Base-by-base conservation (phyloP, 2,113 vertebrate genomes). In the Struthio camelus region DNA sequence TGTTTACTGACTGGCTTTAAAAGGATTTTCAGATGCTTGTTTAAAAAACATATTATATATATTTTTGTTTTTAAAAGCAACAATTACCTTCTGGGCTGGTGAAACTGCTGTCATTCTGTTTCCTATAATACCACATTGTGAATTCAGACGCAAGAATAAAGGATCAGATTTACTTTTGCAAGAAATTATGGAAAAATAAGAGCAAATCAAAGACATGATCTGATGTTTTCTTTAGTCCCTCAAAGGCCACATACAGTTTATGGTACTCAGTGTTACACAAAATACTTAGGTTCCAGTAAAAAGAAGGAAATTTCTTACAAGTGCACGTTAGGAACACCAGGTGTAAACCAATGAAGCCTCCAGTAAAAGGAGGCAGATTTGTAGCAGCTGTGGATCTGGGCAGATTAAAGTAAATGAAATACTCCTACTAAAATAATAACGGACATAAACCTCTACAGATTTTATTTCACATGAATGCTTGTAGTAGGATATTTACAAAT, bases 1-100 rank as follows among this genome's bases (percentile, higher is more conserved):
- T 94, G 51, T 80, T 93, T 77, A 94, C 65, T 93, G 76, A 92
- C 46, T 65, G 44, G 62, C 75, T 95, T 76, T 64, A 54, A 83
- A 90, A 95, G 36, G 20, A 94, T 87, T 95, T 93, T 79, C 82
- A 80, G 53, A 32, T 24, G 70, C 19, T 53, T 64, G 24, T 90
- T 67, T 51, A 87, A 93, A 87, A 32, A 19, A 75, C n/a, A n/a
- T n/a, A n/a, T n/a, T n/a, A n/a, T n/a, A n/a, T n/a, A n/a, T n/a
- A n/a, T n/a, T n/a, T n/a, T n/a, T n/a, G n/a, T n/a, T n/a, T n/a
- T n/a, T n/a, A n/a, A 86, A 40, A 66, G 6, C 38, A 80, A 64
- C 6, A 54, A n/a, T 86, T 71, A 46, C 40, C 36, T 82, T 76
- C 66, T 73, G 36, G n/a, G 85, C 51, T 30, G 24, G n/a, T 86